phyloP scores from a whole-genome alignment of 2,888 invertebrate species.

The Morpho helenor region DNA sequence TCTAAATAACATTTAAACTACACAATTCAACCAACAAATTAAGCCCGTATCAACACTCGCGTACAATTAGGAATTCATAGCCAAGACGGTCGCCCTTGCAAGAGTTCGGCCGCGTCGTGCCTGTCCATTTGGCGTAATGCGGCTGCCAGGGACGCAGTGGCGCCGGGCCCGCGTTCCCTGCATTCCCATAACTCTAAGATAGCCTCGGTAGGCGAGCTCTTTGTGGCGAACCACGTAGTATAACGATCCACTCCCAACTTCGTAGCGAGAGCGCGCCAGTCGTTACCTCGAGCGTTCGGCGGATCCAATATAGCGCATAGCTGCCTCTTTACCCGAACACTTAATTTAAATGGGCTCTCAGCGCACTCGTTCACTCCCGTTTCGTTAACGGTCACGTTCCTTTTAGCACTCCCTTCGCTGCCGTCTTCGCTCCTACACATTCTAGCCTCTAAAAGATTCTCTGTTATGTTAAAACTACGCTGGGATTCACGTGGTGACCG shows the following conservation, averaged over 20 bases:
- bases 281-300: slow-evolving; percentile 94
- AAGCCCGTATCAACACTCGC: slow-evolving; percentile 9
- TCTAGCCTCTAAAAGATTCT: slow-evolving; percentile 67
- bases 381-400: slow-evolving; percentile 80
- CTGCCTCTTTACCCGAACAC: slow-evolving; percentile 76
- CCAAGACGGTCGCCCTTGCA: slow-evolving; percentile 70
- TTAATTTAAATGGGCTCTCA: slow-evolving; percentile 81
- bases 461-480: slow-evolving; percentile 71
- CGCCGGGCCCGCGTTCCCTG: slow-evolving; percentile 89
- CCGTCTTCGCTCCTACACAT: slow-evolving; percentile 72
- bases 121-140: slow-evolving; percentile 67
- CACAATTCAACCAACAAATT: slow-evolving; percentile 53
- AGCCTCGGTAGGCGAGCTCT: slow-evolving; percentile 97
- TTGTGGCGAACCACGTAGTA: slow-evolving; percentile 98
- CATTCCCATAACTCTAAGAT: slow-evolving; percentile 98
- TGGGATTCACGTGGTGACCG: slow-evolving; percentile 71
- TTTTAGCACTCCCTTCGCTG: slow-evolving; percentile 64
- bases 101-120: slow-evolving; percentile 67
- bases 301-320: slow-evolving; percentile 88
- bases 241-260: slow-evolving; percentile 96
- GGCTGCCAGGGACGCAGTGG: slow-evolving; percentile 85
- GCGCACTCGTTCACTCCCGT: slow-evolving; percentile 81
- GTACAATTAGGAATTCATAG: slow-evolving; percentile 53
- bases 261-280: slow-evolving; percentile 98
- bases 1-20: slow-evolving; percentile 72